Base-by-base conservation (phyloP, 2,888 invertebrate genomes). In the Helobdella robusta region DNA sequence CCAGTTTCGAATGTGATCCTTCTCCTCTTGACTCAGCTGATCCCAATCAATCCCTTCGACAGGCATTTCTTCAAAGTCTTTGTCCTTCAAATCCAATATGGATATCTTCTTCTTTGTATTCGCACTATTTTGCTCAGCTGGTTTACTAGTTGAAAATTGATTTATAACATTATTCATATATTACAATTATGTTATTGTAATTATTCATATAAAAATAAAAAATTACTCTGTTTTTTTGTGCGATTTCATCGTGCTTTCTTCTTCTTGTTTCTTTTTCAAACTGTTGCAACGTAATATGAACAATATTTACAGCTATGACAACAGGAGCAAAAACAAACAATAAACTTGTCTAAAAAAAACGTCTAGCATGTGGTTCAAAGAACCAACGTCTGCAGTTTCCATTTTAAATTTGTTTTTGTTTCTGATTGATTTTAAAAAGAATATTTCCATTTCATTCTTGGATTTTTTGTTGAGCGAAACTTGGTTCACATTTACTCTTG, bases 231-330 rank as follows among this genome's bases (percentile, higher is more conserved):
- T 70, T 67, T 80, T 73, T 68, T 70, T 77, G 76, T 74, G 79
- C 71, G 73, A 79, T 67, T 75, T 79, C 72, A 73, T 79, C 65
- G 66, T 83, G 79, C 67, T 80, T 79, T 8, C 83, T 83, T 18
- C 84, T 82, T 54, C 82, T 73, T 58, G 74, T 72, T 64, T 72
- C 73, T 74, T 74, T 85, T 73, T 75, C 76, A 77, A 70, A 81
- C 74, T 70, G 82, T 75, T 76, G 85, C n/a, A 56, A 52, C n/a
- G 5, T 30, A 32, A n/a, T n/a, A n/a, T n/a, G n/a, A n/a, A 81
- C 76, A 84, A 66, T 75, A 76, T 64, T 76, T 76, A 66, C 30
- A 63, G 52, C 28, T 5, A 8, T 25, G 20, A 50, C 50, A 50
- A n/a, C 5, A 50, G 20, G 20, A 50, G 20, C 50, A 4, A 5